A percentile compares a stretch with the other conserved stretches of the same genome.
Conservation (phyloP, 2,113 vertebrate species). For the Pantherophis guttatus region DNA sequence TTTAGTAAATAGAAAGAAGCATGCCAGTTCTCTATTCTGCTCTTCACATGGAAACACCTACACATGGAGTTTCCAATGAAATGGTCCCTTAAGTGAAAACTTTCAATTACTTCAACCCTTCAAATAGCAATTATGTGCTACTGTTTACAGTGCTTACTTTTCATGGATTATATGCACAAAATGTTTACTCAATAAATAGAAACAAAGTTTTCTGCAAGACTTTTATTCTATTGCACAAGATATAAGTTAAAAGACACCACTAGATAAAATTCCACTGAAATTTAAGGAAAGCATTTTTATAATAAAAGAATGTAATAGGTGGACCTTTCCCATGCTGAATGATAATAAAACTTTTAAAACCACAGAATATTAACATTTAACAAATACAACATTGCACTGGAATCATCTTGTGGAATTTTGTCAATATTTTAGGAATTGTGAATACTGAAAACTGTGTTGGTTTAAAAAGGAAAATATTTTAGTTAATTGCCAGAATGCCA, state of each 20-base stretch:
- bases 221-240: conserved; percentile 83
- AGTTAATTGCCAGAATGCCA: conserved; percentile 66
- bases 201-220: conserved; percentile 22
- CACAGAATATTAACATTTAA: conserved; percentile 41
- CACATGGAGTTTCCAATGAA: background rate
- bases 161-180: background rate
- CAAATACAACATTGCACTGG: conserved; percentile 40
- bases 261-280: conserved; percentile 67
- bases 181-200: background rate
- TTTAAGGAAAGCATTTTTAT: conserved; percentile 65
- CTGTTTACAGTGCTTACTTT: background rate
- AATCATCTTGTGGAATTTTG: background rate
- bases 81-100: background rate
- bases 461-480: conserved; percentile 51
- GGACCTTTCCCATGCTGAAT: conserved; percentile 62
- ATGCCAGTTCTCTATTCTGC: background rate
- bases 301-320: conserved; percentile 44
- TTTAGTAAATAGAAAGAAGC: background rate
- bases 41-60: background rate
- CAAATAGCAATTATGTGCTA: background rate
- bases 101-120: background rate
- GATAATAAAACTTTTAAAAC: conserved; percentile 51
- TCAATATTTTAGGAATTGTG: conserved; percentile 4
- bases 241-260: conserved; percentile 75
- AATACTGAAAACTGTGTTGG: conserved; percentile 38